phyloP scores from a whole-genome alignment of 2,797 vertebrate genomes.

The Molossus alvarezi region DNA sequence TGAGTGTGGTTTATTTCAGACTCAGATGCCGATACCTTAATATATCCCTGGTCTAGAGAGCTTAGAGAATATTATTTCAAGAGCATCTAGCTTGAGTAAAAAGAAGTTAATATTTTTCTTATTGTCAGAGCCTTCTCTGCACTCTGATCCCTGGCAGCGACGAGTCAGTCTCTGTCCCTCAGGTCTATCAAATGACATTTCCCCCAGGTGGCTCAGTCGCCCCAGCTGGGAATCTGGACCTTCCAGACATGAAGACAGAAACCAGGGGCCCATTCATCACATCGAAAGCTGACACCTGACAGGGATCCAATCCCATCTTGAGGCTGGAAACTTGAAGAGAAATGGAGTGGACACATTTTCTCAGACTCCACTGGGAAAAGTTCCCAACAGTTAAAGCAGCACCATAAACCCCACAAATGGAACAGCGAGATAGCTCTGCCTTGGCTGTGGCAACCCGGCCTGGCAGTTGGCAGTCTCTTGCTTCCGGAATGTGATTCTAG shows the following conservation, averaged over 20 bases:
- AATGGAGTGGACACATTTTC: conserved; percentile 49
- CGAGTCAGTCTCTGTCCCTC: conserved; percentile 28
- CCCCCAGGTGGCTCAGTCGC: conserved; percentile 45
- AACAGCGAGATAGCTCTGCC: background rate
- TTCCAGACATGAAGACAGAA: conserved; percentile 63
- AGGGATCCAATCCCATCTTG: conserved; percentile 58
- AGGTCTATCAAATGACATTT: conserved; percentile 7
- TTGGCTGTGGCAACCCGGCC: background rate
- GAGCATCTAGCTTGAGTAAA: conserved; percentile 77
- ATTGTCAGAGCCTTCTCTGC: conserved; percentile 66
- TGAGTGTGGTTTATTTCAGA: conserved; percentile 79
- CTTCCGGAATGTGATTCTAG: background rate
- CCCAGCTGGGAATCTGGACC: conserved; percentile 36
- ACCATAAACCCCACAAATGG: background rate
- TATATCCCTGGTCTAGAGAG: conserved; percentile 79
- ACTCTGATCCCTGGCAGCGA: background rate
- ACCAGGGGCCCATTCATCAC: conserved; percentile 71
- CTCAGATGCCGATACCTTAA: conserved; percentile 79
- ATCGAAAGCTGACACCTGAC: conserved; percentile 28
- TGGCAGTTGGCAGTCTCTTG: background rate
- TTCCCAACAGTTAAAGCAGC: conserved; percentile 1
- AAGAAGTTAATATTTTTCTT: conserved; percentile 72
- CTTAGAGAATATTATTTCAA: conserved; percentile 83
- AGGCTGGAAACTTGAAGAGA: conserved; percentile 59
- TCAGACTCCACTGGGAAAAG: conserved; percentile 28